Evolutionary conservation across 2,888 invertebrate species (phyloP), one percentile per base, ranked within the genome.

Genomic region (Prosapia bicincta): DNA sequence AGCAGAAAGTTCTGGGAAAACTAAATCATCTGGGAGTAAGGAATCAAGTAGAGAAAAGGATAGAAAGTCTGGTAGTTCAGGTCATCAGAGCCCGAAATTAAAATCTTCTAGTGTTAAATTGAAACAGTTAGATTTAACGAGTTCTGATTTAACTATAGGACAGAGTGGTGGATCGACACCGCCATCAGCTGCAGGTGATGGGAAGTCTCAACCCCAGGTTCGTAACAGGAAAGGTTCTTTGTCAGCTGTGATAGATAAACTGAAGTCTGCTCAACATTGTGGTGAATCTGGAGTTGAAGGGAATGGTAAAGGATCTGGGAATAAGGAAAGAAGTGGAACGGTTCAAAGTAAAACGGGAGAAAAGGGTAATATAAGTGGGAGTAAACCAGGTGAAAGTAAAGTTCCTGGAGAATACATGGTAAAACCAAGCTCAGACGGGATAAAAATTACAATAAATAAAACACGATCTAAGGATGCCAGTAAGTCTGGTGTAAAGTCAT

Each of bases 401-500:
- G 83, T 81, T 83, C 91, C 92, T 28, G 85, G 85, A 0, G 95
- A 95, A 82, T 96, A 96, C 82, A 94, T 94, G 91, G 94, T 96
- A 0, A 96, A 96, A 83, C 93, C 93, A 23, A 94, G 95, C 83
- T 91, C 91, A 20, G 95, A 95, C 81, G 95, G 95, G 3, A 94
- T 97, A 86, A 97, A 96, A 84, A 90, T 97, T 74, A 97, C 95
- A 1, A 95, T 96, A 26, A 96, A 96, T 82, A 96, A 96, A 86
- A 95, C 96, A 0, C 88, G 92, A 82, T 89, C 90, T 25, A 92
- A 93, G 83, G 93, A 93, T 28, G 80, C 80, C 76, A 89, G 89
- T 0, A 89, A 89, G 24, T 78, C 80, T 65, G 75, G 81, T 0
- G 84, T 85, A 72, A 85, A 86, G n/a, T 84, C 86, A 76, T 87